Conservation (phyloP, 2,113 vertebrate species). For the Genyomyrus donnyi region DNA sequence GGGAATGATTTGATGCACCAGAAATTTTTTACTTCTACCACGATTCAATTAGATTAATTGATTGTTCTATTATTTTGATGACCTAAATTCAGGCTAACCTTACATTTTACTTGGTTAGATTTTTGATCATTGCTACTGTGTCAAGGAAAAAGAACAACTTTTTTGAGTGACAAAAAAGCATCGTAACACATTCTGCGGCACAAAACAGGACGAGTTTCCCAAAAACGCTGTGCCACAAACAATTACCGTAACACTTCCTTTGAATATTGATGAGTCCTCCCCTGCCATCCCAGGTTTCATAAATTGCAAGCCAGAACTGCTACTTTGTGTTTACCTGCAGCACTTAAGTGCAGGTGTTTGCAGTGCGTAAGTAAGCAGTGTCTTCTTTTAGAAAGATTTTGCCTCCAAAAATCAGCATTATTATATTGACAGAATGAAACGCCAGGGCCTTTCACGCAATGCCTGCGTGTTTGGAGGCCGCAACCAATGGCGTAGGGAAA, state of each 20-base stretch:
- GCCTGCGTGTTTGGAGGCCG: neutral
- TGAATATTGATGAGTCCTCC: neutral
- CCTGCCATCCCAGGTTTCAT: neutral
- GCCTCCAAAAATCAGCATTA: neutral
- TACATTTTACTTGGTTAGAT: neutral
- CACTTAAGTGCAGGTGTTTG: neutral
- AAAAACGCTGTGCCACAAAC: neutral
- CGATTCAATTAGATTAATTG: neutral
- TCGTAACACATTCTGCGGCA: neutral
- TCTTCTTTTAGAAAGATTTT: neutral
- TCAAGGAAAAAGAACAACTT: neutral
- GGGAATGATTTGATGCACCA: neutral
- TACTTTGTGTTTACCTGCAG: neutral
- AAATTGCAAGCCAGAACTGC: neutral
- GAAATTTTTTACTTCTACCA: neutral
- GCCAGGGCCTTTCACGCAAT: neutral
- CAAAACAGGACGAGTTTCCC: neutral
- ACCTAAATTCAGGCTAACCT: neutral
- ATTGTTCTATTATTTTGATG: neutral
- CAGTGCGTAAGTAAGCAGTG: neutral
- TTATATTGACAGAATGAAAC: neutral
- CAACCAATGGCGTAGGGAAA: neutral
- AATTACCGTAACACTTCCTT: neutral
- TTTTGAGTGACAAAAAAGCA: neutral
- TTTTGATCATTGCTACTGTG: neutral